Percentiles rank a stretch among this genome's conserved stretches.
phyloP scores from a whole-genome alignment of 2,888 invertebrate genomes.

The Diogma glabrata region DNA sequence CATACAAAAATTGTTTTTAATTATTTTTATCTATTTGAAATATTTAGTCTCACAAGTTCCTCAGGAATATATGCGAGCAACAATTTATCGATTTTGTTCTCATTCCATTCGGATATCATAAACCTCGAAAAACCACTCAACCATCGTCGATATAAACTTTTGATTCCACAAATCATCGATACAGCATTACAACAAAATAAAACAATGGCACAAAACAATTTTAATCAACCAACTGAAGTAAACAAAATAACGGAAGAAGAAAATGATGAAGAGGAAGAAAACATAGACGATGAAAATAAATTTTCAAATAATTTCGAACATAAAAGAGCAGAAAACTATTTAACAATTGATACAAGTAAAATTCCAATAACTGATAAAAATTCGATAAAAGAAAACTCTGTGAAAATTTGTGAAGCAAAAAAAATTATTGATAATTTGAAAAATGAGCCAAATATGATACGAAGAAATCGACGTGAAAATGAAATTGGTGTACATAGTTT shows the following conservation, averaged over 20 bases:
- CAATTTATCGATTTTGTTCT: slow-evolving; percentile 28
- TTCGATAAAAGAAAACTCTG: background rate
- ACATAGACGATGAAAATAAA: slow-evolving; percentile 1
- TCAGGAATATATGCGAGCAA: slow-evolving; percentile 17
- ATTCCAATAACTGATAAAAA: slow-evolving; percentile 7
- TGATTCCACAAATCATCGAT: slow-evolving; percentile 19
- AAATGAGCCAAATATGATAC: background rate
- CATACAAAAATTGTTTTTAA: background rate
- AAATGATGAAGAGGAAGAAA: slow-evolving; percentile 12
- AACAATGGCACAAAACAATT: too few species aligned
- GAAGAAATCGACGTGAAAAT: slow-evolving; percentile 4
- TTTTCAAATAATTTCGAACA: slow-evolving; percentile 15
- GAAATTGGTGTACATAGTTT: slow-evolving; percentile 16
- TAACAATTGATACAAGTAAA: slow-evolving; percentile 19
- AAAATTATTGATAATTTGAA: background rate
- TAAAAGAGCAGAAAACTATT: too few species aligned
- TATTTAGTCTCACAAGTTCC: slow-evolving; percentile 17
- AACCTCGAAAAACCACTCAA: slow-evolving; percentile 14
- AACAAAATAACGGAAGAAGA: too few species aligned
- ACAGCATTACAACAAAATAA: too few species aligned
- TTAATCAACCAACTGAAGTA: too few species aligned
- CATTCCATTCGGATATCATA: slow-evolving; percentile 26
- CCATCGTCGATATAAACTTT: slow-evolving; percentile 14
- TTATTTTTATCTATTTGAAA: background rate
- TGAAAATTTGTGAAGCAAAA: slow-evolving; percentile 3